Conservation (phyloP, 2,797 vertebrate genomes). For the Eulemur coronatus region DNA sequence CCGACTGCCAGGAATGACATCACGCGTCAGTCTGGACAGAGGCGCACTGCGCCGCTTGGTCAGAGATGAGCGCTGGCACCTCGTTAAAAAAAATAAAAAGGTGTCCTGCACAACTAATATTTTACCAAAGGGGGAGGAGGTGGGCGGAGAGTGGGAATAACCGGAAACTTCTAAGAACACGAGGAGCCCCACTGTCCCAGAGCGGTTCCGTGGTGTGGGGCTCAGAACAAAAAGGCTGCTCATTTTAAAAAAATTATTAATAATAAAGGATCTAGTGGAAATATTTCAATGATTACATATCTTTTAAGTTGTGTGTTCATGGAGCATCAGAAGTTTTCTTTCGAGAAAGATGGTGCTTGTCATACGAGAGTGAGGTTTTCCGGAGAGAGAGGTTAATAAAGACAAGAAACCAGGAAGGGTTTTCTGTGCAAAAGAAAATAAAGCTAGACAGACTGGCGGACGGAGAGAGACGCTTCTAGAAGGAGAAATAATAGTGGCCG, state of each 20-base stretch:
- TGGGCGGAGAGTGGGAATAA: background rate
- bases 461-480: background rate
- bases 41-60: background rate
- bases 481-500: background rate
- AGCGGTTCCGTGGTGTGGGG: background rate
- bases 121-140: background rate
- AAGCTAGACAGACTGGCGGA: background rate
- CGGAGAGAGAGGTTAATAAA: background rate
- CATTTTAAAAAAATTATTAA: background rate
- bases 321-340: background rate
- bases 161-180: background rate
- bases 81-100: background rate
- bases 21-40: background rate
- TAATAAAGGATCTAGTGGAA: background rate
- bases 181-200: background rate
- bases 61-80: rapidly evolving
- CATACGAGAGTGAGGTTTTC: background rate
- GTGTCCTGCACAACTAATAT: background rate
- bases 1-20: background rate
- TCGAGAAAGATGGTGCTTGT: background rate
- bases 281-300: background rate
- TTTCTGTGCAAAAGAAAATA: background rate
- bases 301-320: background rate
- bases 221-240: background rate
- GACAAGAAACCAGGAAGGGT: background rate